A percentile compares a stretch with the other conserved stretches of the same genome.
Conservation (phyloP, 2,888 invertebrate genomes). For the Hemicrepidius hirtus region DNA sequence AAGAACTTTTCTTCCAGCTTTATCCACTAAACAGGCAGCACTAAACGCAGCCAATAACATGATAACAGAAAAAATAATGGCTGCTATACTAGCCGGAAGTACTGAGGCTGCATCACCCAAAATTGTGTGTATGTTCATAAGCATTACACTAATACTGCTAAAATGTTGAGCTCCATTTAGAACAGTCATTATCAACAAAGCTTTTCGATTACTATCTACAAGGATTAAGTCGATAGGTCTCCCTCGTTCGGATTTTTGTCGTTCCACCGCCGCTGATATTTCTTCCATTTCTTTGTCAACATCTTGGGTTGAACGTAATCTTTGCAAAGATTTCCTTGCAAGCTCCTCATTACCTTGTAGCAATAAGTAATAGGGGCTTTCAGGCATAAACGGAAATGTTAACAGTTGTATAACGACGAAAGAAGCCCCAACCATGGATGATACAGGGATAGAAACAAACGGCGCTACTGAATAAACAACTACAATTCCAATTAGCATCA, state of each 20-base stretch:
- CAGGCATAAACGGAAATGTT: conserved; percentile 69
- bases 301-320: conserved; percentile 61
- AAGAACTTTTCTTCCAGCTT: conserved; percentile 66
- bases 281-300: conserved; percentile 66
- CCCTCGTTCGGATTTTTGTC: conserved; percentile 67
- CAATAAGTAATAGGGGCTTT: conserved; percentile 68
- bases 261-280: conserved; percentile 65
- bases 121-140: conserved; percentile 70
- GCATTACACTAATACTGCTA: conserved; percentile 68
- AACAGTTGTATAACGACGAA: conserved; percentile 64
- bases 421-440: conserved; percentile 65
- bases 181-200: conserved; percentile 67
- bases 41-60: conserved; percentile 66
- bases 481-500: conserved; percentile 70
- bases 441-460: conserved; percentile 65
- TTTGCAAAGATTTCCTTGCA: conserved; percentile 64
- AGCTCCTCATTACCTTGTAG: conserved; percentile 62
- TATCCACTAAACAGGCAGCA: conserved; percentile 66
- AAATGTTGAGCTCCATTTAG: conserved; percentile 69
- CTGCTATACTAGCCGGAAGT: conserved; percentile 63
- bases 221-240: conserved; percentile 66
- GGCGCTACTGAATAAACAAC: conserved; percentile 68
- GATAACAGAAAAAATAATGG: conserved; percentile 67
- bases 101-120: conserved; percentile 66
- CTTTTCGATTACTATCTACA: conserved; percentile 67